Evolutionary conservation across 2,113 vertebrate genomes (phyloP).

Genomic region (Zapus hudsonius): DNA sequence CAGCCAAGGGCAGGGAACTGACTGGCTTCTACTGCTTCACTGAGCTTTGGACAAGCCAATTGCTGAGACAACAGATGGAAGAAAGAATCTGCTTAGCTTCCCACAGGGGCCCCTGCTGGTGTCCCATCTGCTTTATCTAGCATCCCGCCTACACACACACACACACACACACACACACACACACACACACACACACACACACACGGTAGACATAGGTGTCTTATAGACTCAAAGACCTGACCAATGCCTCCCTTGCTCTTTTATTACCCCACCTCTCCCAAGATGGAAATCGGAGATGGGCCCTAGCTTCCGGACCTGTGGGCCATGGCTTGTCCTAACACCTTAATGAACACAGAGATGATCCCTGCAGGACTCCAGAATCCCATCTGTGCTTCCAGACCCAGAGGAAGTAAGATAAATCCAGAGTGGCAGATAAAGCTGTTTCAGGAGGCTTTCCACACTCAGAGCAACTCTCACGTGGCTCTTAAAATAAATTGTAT

Average conservation of each 20-base stretch:
- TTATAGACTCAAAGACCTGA: background rate
- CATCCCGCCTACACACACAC: background rate
- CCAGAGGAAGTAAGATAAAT: slow-evolving; percentile 69
- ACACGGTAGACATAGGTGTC: background rate
- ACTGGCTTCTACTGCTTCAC: background rate
- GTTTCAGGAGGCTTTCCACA: slow-evolving; percentile 58
- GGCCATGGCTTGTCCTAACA: background rate
- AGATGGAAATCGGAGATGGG: background rate
- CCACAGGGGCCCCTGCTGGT: slow-evolving; percentile 32
- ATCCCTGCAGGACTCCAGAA: background rate
- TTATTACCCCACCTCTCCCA: background rate
- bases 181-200: background rate
- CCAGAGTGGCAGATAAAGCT: slow-evolving; percentile 58
- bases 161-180: background rate
- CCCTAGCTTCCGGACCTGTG: background rate
- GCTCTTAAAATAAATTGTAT: slow-evolving; percentile 67
- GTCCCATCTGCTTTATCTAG: slow-evolving; percentile 50
- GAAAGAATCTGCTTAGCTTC: slow-evolving; percentile 44
- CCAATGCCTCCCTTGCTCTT: background rate
- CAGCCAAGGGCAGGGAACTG: background rate
- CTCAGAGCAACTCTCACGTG: slow-evolving; percentile 43
- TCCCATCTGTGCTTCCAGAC: slow-evolving; percentile 59
- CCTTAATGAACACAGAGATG: background rate
- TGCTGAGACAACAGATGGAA: slow-evolving; percentile 62
- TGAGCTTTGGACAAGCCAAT: slow-evolving; percentile 22